Percentiles rank a stretch among this genome's conserved stretches.
These are phyloP conservation scores for Phaetusa simplex DNA, from an alignment of 2,113 vertebrate species.

Conservation along the genomic window DNA sequence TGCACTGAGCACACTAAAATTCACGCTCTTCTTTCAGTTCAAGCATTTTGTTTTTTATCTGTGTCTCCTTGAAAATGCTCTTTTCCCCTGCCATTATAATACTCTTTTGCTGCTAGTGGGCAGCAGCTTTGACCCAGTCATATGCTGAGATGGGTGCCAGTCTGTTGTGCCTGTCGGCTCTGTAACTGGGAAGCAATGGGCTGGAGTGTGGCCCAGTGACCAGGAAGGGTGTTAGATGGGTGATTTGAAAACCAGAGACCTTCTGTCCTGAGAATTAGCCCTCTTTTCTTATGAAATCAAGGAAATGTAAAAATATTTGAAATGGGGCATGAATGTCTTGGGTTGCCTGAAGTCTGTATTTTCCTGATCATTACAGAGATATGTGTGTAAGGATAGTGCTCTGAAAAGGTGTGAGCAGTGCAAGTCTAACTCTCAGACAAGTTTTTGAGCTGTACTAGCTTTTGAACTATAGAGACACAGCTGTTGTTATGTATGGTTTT, in stretches of 20 bases:
- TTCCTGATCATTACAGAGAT: background rate
- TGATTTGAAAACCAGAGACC: background rate
- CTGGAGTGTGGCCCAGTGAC: background rate
- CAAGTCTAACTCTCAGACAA: background rate
- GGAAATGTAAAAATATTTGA: background rate
- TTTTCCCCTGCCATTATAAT: background rate
- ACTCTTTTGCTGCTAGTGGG: background rate
- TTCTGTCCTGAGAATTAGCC: background rate
- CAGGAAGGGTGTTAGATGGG: background rate
- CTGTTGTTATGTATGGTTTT: background rate
- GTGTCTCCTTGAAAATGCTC: background rate
- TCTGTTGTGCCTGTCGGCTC: background rate
- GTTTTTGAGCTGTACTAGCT: background rate
- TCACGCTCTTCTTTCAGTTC: background rate
- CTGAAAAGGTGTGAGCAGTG: background rate
- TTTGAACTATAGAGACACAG: background rate
- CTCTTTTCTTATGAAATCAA: background rate
- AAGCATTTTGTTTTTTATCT: background rate
- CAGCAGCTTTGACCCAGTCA: background rate
- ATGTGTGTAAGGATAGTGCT: fast-evolving
- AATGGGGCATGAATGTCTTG: background rate
- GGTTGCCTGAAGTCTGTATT: background rate
- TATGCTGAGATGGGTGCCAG: background rate
- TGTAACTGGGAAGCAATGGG: background rate
- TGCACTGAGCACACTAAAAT: background rate